Evolutionary conservation across 2,888 invertebrate species (phyloP), one percentile per base, ranked within the genome.

Genomic region (Acleris literana): DNA sequence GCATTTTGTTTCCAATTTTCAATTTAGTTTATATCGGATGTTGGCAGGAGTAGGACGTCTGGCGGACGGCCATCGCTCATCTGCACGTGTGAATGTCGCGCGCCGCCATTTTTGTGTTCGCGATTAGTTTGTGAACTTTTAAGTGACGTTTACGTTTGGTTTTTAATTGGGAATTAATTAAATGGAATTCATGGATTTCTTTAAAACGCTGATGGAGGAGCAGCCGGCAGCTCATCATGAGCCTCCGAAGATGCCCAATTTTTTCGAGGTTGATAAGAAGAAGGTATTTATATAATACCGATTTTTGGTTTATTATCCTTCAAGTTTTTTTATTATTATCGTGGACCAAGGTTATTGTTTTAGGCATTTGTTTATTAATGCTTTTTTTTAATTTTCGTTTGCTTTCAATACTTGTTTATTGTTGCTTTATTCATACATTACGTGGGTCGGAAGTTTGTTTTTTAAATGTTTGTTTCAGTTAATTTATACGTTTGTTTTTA

Each of bases 21-120:
- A 88, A 92, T 92, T 92, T 92, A 92, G 92, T 92, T 92, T 86
- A 92, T 91, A 91, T 92, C 86, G 86, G 88, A 90, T 90, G 88
- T 90, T 89, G 90, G 89, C 87, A 85, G 85, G 85, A 84, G 88
- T 67, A 87, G 86, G 85, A 90, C 91, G 91, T 90, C 86, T 87
- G 88, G 87, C 88, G 79, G 79, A 69, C 75, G 81, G 86, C 87
- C 87, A 85, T 83, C 78, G 81, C 75, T 79, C 81, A 74, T 73
- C 81, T 75, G 80, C 90, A 90, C 91, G 89, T 90, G 90, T 80
- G 79, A 71, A 71, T 74, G 78, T 80, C 78, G 82, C 81, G 84
- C 79, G 83, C 74, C 71, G 73, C 74, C 75, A 72, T 75, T 75
- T 70, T 75, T 80, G 75, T 61, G 71, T 68, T 76, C 73, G 74